Percentiles rank a stretch among this genome's conserved stretches.
Conservation (phyloP, 2,888 invertebrate species). For the Aphodius sticticus region DNA sequence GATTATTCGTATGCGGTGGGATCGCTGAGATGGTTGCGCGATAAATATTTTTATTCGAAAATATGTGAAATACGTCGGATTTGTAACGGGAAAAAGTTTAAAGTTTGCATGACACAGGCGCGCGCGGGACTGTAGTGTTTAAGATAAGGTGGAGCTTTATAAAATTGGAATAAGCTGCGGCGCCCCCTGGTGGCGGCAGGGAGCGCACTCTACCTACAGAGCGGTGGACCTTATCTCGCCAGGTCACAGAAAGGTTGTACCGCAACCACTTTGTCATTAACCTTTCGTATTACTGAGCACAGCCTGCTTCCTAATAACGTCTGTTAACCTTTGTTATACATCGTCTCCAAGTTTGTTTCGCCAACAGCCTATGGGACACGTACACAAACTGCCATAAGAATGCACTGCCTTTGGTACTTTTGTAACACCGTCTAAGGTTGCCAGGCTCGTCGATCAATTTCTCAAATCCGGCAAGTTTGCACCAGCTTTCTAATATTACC, state of each 20-base stretch:
- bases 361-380: neutral
- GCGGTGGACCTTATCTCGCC: conserved; percentile 52
- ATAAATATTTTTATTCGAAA: conserved; percentile 24
- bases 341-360: conserved; percentile 24
- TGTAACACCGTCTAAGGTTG: neutral
- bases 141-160: conserved; percentile 46
- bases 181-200: conserved; percentile 32
- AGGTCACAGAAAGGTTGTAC: conserved; percentile 55
- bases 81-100: conserved; percentile 40
- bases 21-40: conserved; percentile 18
- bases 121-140: conserved; percentile 46
- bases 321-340: conserved; percentile 50
- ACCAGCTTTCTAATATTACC: neutral
- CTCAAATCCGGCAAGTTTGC: neutral
- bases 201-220: conserved; percentile 45
- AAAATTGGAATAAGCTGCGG: conserved; percentile 39
- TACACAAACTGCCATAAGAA: neutral
- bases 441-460: neutral
- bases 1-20: conserved; percentile 23
- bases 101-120: conserved; percentile 47
- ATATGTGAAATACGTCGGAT: conserved; percentile 33
- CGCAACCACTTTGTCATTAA: conserved; percentile 56
- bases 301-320: conserved; percentile 50
- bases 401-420: neutral
- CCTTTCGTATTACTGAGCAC: conserved; percentile 51